A percentile compares a stretch with the other conserved stretches of the same genome.
Conservation (phyloP, 2,888 invertebrate genomes). For the Xanthostigma xanthostigma region DNA sequence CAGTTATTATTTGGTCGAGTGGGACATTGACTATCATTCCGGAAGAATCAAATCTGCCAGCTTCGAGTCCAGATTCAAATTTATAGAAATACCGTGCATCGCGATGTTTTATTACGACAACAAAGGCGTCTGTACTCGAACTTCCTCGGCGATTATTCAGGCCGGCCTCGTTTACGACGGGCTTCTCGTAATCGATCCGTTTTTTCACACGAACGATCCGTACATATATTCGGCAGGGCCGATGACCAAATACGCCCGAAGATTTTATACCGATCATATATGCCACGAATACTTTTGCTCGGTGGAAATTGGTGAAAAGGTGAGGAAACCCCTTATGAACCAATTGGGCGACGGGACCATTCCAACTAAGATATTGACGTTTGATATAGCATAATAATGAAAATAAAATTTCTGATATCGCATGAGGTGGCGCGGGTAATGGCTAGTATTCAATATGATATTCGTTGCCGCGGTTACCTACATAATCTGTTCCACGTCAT, state of each 20-base stretch:
- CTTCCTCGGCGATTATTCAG: slow-evolving; percentile 34
- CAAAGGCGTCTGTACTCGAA: slow-evolving; percentile 33
- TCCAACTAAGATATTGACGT: too few relatives aligned
- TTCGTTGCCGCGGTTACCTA: too few relatives aligned
- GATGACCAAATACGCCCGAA: slow-evolving; percentile 43
- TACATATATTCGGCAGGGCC: slow-evolving; percentile 50
- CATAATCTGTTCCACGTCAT: too few relatives aligned
- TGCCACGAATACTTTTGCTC: slow-evolving; percentile 41
- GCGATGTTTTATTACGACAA: slow-evolving; percentile 41
- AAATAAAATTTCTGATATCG: too few relatives aligned
- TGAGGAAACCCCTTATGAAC: too few relatives aligned
- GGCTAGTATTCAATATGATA: too few relatives aligned
- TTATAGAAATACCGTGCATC: slow-evolving; percentile 32
- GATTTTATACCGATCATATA: slow-evolving; percentile 35
- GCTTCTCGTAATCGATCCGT: slow-evolving; percentile 42
- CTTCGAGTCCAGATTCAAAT: slow-evolving; percentile 33
- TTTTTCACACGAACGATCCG: slow-evolving; percentile 48
- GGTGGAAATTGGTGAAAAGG: slow-evolving; percentile 46
- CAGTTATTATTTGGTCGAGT: slow-evolving; percentile 38
- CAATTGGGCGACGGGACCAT: too few relatives aligned
- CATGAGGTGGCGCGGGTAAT: too few relatives aligned
- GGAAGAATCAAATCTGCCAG: slow-evolving; percentile 27
- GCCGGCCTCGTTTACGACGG: slow-evolving; percentile 43
- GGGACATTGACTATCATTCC: slow-evolving; percentile 25
- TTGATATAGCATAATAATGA: too few relatives aligned